phyloP scores from a whole-genome alignment of 2,113 vertebrate species.

The Rhynchopsitta pachyrhyncha region DNA sequence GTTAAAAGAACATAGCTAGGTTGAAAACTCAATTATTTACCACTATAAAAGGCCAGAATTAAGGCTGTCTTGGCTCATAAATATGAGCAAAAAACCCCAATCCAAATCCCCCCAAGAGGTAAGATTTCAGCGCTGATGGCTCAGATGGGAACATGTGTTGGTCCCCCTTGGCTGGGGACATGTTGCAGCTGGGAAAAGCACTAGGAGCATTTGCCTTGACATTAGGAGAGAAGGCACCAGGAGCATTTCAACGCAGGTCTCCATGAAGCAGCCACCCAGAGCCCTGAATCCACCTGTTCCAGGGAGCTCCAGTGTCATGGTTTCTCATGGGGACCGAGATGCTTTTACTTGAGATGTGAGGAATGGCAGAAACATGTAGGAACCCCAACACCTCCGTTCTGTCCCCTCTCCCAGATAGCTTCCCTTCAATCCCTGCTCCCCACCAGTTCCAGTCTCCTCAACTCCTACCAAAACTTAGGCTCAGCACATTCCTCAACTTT shows the following conservation, averaged over 20 bases:
- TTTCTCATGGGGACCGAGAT: background rate
- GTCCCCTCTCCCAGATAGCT: fast-evolving
- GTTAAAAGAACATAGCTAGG: background rate
- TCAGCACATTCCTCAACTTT: background rate
- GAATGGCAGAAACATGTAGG: too few species aligned
- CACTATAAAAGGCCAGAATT: background rate
- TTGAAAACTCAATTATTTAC: background rate
- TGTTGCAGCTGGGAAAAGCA: background rate
- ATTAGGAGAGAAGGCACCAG: background rate
- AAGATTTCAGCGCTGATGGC: background rate
- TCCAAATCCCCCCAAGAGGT: background rate
- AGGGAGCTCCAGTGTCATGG: background rate
- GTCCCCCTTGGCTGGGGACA: background rate
- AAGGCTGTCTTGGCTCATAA: background rate
- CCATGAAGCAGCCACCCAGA: background rate
- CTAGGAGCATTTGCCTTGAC: background rate
- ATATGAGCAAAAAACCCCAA: background rate
- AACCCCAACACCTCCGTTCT: background rate
- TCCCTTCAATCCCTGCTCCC: background rate
- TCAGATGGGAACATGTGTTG: fast-evolving
- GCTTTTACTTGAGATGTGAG: background rate
- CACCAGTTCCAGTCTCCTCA: background rate
- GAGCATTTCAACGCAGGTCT: background rate
- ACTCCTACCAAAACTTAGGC: background rate
- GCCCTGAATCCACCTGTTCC: background rate